Conservation (phyloP, 2,113 vertebrate species). For the Grallaria varia region DNA sequence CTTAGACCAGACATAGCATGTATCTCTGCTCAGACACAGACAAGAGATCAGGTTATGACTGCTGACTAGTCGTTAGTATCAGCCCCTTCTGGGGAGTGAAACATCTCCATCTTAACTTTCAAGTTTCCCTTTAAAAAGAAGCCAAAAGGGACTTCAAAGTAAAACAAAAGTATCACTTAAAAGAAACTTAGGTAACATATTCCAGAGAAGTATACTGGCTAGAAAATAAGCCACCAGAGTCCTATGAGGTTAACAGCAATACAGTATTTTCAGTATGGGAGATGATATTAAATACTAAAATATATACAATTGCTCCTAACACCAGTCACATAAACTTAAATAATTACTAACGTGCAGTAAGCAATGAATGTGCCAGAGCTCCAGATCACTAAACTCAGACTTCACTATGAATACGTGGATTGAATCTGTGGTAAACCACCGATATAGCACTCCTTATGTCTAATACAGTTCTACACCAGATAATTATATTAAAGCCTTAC, state of each 20-base stretch:
- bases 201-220: not conserved
- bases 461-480: not conserved
- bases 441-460: not conserved
- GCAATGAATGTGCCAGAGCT: not conserved
- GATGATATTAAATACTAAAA: not conserved
- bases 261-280: not conserved
- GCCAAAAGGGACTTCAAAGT: not conserved
- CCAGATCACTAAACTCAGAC: not conserved
- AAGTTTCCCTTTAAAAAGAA: not conserved
- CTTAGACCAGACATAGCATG: not conserved
- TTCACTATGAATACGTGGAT: not conserved
- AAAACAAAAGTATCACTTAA: not conserved
- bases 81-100: not conserved
- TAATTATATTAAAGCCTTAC: not conserved
- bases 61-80: not conserved
- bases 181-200: not conserved
- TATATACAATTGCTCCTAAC: not conserved
- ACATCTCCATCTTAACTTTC: not conserved
- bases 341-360: not conserved
- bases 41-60: not conserved
- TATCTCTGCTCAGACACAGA: not conserved
- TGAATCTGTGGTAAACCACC: not conserved
- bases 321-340: not conserved
- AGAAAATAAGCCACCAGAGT: not conserved
- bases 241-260: not conserved